These are phyloP conservation scores for Onychomys arenicola DNA, from an alignment of 2,797 vertebrate species.

Conservation along the genomic window DNA sequence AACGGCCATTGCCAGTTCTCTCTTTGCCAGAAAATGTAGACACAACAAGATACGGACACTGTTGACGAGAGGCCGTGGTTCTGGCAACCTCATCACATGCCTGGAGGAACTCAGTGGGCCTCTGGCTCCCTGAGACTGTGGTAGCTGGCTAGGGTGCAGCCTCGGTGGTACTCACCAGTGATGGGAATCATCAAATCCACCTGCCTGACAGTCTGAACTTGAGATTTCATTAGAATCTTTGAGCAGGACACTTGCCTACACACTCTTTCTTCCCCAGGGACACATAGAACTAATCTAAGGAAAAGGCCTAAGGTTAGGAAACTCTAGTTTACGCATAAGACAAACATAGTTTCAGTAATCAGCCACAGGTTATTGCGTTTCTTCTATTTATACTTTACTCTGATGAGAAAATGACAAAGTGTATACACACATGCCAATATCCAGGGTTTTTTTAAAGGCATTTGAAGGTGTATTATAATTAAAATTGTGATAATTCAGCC, in stretches of 20 bases:
- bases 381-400: conserved; percentile 67
- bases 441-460: conserved; percentile 26
- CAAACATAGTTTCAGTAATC: conserved; percentile 63
- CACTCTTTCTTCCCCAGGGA: neutral
- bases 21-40: conserved; percentile 32
- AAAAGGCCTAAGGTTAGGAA: conserved; percentile 56
- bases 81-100: neutral
- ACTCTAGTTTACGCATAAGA: conserved; percentile 62
- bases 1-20: neutral
- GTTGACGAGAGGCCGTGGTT: neutral
- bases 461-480: conserved; percentile 65
- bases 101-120: neutral
- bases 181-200: neutral
- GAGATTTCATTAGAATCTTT: neutral
- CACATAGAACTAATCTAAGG: neutral
- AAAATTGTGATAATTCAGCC: conserved; percentile 67
- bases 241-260: neutral
- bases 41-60: neutral
- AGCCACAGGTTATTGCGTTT: conserved; percentile 61
- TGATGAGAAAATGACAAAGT: conserved; percentile 66
- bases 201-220: neutral
- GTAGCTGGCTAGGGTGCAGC: neutral
- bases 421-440: neutral
- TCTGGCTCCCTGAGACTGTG: neutral
- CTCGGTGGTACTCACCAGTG: neutral